phyloP scores from a whole-genome alignment of 1,140 invertebrate genomes.

The Magallana gigas region DNA sequence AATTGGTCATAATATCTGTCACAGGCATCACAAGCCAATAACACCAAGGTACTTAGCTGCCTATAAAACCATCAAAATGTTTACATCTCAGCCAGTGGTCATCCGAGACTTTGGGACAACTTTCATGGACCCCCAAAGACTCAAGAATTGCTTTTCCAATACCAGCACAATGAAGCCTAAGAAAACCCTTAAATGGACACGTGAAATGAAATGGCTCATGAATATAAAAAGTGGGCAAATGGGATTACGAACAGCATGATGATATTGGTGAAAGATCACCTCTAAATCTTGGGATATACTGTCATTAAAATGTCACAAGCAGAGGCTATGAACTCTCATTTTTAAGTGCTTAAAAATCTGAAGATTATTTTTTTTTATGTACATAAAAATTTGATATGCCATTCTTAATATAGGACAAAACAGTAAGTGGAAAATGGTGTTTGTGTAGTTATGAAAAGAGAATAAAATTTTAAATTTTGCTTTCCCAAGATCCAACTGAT shows the following conservation, averaged over 20 bases:
- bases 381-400: too few relatives aligned
- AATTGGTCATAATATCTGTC: constrained; percentile 36
- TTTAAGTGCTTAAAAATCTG: too few relatives aligned
- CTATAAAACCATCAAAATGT: constrained; percentile 23
- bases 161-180: not conserved
- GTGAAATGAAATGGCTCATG: not conserved
- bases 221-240: not conserved
- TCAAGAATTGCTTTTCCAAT: not conserved
- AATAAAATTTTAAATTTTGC: too few relatives aligned
- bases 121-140: not conserved
- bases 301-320: constrained; percentile 19
- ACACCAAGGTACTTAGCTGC: constrained; percentile 13
- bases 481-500: too few relatives aligned
- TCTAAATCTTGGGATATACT: not conserved
- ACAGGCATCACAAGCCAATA: constrained; percentile 27
- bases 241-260: not conserved
- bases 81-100: constrained; percentile 26
- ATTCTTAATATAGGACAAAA: too few relatives aligned
- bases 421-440: too few relatives aligned
- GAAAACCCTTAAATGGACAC: constrained; percentile 12
- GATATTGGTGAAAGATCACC: not conserved
- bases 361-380: too few relatives aligned
- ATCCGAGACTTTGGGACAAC: not conserved
- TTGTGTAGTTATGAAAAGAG: too few relatives aligned
- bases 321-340: not conserved